Evolutionary conservation across 1,140 invertebrate species (phyloP).

Genomic region (Drosophila chauvacae): DNA sequence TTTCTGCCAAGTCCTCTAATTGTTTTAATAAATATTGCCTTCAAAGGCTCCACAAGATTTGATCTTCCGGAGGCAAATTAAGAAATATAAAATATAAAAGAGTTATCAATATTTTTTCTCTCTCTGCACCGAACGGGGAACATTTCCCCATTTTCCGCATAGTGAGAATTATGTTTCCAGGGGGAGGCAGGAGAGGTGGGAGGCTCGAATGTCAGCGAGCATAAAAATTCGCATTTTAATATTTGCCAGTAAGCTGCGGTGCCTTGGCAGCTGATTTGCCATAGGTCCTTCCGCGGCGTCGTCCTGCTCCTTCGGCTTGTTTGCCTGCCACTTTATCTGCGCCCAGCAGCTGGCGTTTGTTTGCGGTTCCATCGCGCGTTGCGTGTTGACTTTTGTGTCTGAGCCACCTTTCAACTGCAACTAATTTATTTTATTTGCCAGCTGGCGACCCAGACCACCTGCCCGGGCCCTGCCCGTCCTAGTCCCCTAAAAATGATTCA

Average conservation of each 20-base stretch:
- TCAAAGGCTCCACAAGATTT: background rate
- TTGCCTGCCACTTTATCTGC: slow-evolving; percentile 79
- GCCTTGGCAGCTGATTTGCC: slow-evolving; percentile 78
- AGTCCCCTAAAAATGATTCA: slow-evolving; percentile 69
- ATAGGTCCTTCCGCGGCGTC: slow-evolving; percentile 25
- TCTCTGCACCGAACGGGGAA: slow-evolving; percentile 15
- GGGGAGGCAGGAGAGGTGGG: slow-evolving; percentile 10
- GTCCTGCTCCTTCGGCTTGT: slow-evolving; percentile 46
- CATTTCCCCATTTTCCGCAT: slow-evolving; percentile 49
- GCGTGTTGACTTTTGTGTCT: slow-evolving; percentile 81
- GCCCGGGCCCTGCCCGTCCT: background rate
- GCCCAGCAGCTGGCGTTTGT: slow-evolving; percentile 80
- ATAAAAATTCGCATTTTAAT: slow-evolving; percentile 83
- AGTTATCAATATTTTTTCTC: background rate
- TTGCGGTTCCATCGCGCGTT: slow-evolving; percentile 78
- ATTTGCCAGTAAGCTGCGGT: slow-evolving; percentile 77
- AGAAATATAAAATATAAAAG: background rate
- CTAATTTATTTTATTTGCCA: slow-evolving; percentile 83
- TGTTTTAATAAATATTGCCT: background rate
- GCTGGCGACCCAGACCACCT: slow-evolving; percentile 38
- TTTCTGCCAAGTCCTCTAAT: background rate
- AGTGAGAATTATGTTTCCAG: slow-evolving; percentile 67
- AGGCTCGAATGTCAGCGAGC: slow-evolving; percentile 74
- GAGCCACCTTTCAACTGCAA: slow-evolving; percentile 81
- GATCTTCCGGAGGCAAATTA: background rate